Percentiles rank a stretch among this genome's conserved stretches.
phyloP scores from a whole-genome alignment of 2,888 invertebrate species.

The Cephus sareptanus region DNA sequence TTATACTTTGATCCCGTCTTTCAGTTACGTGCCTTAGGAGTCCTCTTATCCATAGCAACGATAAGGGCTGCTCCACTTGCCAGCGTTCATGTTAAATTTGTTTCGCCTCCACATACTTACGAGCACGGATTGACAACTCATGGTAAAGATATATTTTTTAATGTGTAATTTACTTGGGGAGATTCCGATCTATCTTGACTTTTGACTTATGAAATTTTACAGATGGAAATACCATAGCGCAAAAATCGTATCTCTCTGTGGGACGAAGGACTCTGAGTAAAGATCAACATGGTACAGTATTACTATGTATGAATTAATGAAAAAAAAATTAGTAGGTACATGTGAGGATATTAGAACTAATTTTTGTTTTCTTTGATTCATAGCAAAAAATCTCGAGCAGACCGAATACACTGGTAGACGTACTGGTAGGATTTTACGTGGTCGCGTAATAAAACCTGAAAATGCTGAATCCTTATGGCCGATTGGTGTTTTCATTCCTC shows the following conservation, averaged over 20 bases:
- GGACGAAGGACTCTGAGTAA: conserved; percentile 41
- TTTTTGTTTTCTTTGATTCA: conserved; percentile 13
- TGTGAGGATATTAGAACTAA: neutral
- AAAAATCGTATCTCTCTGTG: conserved; percentile 54
- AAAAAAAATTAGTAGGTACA: neutral
- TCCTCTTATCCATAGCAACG: conserved; percentile 39
- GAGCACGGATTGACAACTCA: conserved; percentile 57
- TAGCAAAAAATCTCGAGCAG: conserved; percentile 15
- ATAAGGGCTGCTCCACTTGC: conserved; percentile 50
- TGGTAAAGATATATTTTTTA: conserved; percentile 36
- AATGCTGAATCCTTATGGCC: conserved; percentile 72
- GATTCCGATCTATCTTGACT: neutral
- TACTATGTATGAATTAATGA: neutral
- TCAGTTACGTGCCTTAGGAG: conserved; percentile 39
- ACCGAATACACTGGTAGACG: neutral
- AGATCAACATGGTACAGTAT: conserved; percentile 35
- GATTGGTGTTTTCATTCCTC: conserved; percentile 69
- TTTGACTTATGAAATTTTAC: conserved; percentile 6
- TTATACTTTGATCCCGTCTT: conserved; percentile 13
- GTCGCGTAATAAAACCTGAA: conserved; percentile 25
- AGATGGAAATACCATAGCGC: conserved; percentile 53
- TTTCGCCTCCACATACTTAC: conserved; percentile 57
- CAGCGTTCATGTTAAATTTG: conserved; percentile 56
- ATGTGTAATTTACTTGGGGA: neutral
- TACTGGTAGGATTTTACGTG: conserved; percentile 4